Evolutionary conservation across 2,113 vertebrate species (phyloP).

Genomic region (Thermophis baileyi): DNA sequence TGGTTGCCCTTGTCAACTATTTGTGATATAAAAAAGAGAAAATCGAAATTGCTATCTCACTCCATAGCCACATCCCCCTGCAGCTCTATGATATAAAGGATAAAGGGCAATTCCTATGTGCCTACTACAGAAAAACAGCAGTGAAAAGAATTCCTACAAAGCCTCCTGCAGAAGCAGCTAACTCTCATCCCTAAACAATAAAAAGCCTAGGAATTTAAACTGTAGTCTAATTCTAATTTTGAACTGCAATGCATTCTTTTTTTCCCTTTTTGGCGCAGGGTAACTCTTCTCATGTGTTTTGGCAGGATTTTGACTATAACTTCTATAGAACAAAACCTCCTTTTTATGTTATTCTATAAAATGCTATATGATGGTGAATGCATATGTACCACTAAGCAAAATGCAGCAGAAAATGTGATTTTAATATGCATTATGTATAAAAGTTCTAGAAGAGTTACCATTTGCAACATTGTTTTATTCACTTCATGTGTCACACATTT

Average conservation of each 20-base stretch:
- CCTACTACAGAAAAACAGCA: not conserved
- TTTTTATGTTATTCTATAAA: not conserved
- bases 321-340: not conserved
- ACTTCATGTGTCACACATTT: not conserved
- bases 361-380: not conserved
- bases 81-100: not conserved
- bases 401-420: not conserved
- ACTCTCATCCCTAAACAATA: not conserved
- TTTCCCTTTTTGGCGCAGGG: not conserved
- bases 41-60: not conserved
- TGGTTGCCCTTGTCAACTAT: not conserved
- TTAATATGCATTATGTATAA: not conserved
- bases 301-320: not conserved
- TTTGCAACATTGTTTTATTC: not conserved
- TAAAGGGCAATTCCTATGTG: not conserved
- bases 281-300: not conserved
- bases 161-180: not conserved
- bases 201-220: not conserved
- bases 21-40: not conserved
- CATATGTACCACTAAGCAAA: not conserved
- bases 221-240: not conserved
- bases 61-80: not conserved
- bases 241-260: not conserved
- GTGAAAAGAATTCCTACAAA: not conserved
- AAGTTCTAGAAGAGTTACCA: not conserved